These are phyloP conservation scores for Rissa tridactyla DNA, from an alignment of 2,113 vertebrate genomes.

Conservation along the genomic window DNA sequence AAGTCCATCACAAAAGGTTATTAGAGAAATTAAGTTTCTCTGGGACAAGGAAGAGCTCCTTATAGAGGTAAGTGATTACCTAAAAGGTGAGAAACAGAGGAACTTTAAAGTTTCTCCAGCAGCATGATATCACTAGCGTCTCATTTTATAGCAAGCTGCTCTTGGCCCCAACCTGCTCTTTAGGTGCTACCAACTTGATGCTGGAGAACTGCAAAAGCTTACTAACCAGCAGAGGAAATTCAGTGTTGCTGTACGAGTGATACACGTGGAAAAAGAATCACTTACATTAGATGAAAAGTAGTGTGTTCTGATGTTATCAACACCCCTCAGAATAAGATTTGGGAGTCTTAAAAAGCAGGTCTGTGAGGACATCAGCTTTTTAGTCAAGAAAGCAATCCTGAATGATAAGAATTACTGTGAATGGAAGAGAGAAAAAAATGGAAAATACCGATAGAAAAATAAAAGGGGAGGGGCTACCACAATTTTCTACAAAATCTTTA, in stretches of 20 bases:
- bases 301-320: not conserved
- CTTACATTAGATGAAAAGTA: not conserved
- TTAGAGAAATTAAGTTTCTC: not conserved
- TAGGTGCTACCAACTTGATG: not conserved
- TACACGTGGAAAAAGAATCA: accelerated
- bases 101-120: not conserved
- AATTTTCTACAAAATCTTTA: not conserved
- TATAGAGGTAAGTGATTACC: not conserved
- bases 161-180: not conserved
- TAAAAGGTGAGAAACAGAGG: not conserved
- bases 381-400: not conserved
- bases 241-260: not conserved
- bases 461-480: not conserved
- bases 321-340: not conserved
- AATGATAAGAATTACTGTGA: not conserved
- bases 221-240: not conserved
- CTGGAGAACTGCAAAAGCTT: not conserved
- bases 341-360: not conserved
- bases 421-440: not conserved
- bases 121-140: not conserved
- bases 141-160: not conserved
- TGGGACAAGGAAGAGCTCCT: not conserved
- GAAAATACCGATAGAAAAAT: not conserved
- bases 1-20: not conserved
- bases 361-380: not conserved